Evolutionary conservation across 2,797 vertebrate species (phyloP).

Genomic region (Sebastes nivosus): DNA sequence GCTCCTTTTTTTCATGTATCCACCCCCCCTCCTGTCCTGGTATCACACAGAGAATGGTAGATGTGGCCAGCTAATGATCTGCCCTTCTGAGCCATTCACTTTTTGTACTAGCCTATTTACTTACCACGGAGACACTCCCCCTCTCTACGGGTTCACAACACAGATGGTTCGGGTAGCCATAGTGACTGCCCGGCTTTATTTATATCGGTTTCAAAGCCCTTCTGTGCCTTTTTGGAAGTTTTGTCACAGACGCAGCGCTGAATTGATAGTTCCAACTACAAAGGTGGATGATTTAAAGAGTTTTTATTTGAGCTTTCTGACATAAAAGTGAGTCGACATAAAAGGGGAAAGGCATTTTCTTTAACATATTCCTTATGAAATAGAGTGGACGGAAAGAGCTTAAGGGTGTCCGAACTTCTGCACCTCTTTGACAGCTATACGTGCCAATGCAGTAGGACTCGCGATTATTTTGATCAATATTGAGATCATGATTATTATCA

Average conservation of each 20-base stretch:
- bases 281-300: background rate
- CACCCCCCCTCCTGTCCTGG: conserved; percentile 24
- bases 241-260: background rate
- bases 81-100: conserved; percentile 74
- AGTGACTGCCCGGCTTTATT: conserved; percentile 53
- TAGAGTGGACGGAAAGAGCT: background rate
- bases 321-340: background rate
- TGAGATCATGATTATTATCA: too few relatives aligned
- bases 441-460: background rate
- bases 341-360: background rate
- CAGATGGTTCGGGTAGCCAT: conserved; percentile 74
- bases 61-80: conserved; percentile 77
- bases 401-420: background rate
- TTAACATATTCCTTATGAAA: background rate
- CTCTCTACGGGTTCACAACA: conserved; percentile 55
- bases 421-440: background rate
- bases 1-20: conserved; percentile 74
- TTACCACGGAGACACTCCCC: conserved; percentile 64
- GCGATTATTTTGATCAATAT: background rate
- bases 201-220: conserved; percentile 37
- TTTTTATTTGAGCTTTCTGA: background rate
- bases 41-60: conserved; percentile 69
- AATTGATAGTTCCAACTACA: background rate
- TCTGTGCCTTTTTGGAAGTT: conserved; percentile 28
- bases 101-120: conserved; percentile 74